These are phyloP conservation scores for Philhelius pedissequus DNA, from an alignment of 2,888 invertebrate genomes.

Conservation along the genomic window DNA sequence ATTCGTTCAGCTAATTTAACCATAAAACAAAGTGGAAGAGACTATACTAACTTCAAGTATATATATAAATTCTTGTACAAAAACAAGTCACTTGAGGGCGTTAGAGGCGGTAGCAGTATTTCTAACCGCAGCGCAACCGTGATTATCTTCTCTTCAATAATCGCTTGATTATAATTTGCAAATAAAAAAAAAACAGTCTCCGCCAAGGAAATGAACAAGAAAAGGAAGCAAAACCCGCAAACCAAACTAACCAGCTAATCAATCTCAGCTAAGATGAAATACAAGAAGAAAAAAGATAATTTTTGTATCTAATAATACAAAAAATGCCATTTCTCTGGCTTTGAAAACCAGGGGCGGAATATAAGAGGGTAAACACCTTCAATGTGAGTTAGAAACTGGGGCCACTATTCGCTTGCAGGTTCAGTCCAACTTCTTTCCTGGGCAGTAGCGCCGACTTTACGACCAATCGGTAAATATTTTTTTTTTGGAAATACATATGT, in stretches of 20 bases:
- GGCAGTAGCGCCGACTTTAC: too few relatives aligned
- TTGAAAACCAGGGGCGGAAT: background rate
- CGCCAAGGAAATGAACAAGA: background rate
- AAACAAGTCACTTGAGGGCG: slow-evolving; percentile 63
- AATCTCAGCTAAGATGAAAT: slow-evolving; percentile 65
- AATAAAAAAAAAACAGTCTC: background rate
- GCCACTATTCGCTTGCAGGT: too few relatives aligned
- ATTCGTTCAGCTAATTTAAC: slow-evolving; percentile 66
- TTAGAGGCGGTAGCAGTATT: slow-evolving; percentile 62
- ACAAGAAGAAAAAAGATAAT: slow-evolving; percentile 31
- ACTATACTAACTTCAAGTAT: background rate
- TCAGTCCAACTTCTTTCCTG: too few relatives aligned
- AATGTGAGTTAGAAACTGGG: too few relatives aligned
- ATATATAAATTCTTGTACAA: background rate
- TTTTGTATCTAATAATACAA: background rate
- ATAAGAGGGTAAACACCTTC: too few relatives aligned
- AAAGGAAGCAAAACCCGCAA: slow-evolving; percentile 14
- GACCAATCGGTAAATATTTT: too few relatives aligned
- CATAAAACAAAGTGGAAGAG: slow-evolving; percentile 42
- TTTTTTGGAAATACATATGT: too few relatives aligned
- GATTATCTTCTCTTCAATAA: slow-evolving; percentile 63
- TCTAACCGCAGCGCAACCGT: slow-evolving; percentile 67
- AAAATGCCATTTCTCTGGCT: background rate
- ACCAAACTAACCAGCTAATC: slow-evolving; percentile 65
- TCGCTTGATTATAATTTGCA: slow-evolving; percentile 63